Conservation (phyloP, 2,797 vertebrate species). For the Phataginus tetradactyla region DNA sequence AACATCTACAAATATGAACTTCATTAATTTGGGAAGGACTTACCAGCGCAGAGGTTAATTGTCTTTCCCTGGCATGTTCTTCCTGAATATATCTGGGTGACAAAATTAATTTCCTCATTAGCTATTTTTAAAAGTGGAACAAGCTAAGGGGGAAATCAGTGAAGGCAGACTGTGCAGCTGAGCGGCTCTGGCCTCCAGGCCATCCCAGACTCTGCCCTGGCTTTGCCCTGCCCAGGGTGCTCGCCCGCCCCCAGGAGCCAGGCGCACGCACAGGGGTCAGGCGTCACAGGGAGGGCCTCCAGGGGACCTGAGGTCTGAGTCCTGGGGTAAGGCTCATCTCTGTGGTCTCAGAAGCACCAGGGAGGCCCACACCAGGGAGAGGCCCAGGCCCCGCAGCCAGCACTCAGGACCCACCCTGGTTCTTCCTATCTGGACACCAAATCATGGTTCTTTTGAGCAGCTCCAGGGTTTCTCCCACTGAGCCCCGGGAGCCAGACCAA, state of each 20-base stretch:
- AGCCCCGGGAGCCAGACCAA: neutral
- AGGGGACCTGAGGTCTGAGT: neutral
- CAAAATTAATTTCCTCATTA: constrained; percentile 88
- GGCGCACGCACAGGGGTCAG: neutral
- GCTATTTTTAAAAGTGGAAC: constrained; percentile 85
- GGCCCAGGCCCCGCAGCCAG: accelerated
- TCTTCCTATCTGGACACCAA: neutral
- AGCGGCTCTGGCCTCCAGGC: neutral
- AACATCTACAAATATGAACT: neutral
- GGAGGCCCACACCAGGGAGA: neutral
- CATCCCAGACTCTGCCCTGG: neutral
- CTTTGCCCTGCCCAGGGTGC: neutral
- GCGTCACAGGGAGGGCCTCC: neutral
- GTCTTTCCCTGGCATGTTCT: constrained; percentile 85
- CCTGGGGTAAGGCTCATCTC: neutral
- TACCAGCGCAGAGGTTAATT: constrained; percentile 85
- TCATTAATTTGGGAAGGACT: constrained; percentile 79
- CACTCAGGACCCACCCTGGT: too few species aligned
- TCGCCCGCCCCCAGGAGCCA: neutral
- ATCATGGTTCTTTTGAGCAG: accelerated
- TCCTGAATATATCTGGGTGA: constrained; percentile 85
- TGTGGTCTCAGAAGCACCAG: neutral
- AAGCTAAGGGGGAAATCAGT: constrained; percentile 76
- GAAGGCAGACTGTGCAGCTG: constrained; percentile 51
- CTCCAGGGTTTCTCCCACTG: neutral